A percentile compares a stretch with the other conserved stretches of the same genome.
These are phyloP conservation scores for Parelbella ahira DNA, from an alignment of 2,888 invertebrate genomes.

Conservation along the genomic window DNA sequence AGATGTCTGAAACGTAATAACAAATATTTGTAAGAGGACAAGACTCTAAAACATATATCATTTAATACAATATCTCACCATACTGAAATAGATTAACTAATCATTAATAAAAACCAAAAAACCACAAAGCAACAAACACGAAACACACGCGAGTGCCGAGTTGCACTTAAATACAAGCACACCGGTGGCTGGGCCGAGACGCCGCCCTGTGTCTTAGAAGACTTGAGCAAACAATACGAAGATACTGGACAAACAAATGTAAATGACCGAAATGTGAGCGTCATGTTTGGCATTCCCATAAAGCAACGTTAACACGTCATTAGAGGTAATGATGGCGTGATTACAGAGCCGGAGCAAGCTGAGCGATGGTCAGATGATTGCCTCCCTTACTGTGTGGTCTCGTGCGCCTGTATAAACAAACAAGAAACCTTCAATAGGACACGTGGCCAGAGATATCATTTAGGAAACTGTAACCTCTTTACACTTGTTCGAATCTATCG, in stretches of 20 bases:
- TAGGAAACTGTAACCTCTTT: slow-evolving; percentile 20
- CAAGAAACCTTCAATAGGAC: slow-evolving; percentile 50
- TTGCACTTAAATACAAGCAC: slow-evolving; percentile 65
- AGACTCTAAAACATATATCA: too few species aligned
- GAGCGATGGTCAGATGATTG: slow-evolving; percentile 67
- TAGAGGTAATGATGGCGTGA: slow-evolving; percentile 79
- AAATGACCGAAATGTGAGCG: slow-evolving; percentile 80
- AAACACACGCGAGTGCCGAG: slow-evolving; percentile 60
- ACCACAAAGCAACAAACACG: slow-evolving; percentile 27
- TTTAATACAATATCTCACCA: too few species aligned
- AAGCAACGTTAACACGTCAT: slow-evolving; percentile 80
- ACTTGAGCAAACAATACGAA: slow-evolving; percentile 71
- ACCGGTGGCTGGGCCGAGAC: slow-evolving; percentile 62
- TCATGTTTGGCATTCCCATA: slow-evolving; percentile 81
- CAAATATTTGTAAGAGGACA: too few species aligned
- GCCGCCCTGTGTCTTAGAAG: slow-evolving; percentile 79
- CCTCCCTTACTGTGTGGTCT: slow-evolving; percentile 74
- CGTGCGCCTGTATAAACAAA: slow-evolving; percentile 62
- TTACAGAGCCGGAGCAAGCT: slow-evolving; percentile 64
- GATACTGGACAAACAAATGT: slow-evolving; percentile 79
- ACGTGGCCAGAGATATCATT: slow-evolving; percentile 46
- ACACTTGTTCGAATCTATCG: slow-evolving; percentile 21
- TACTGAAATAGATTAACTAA: slow-evolving; percentile 1
- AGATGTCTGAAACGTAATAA: too few species aligned
- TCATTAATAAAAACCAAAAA: slow-evolving; percentile 32